phyloP scores from a whole-genome alignment of 2,113 vertebrate species.

The Octodon degus region DNA sequence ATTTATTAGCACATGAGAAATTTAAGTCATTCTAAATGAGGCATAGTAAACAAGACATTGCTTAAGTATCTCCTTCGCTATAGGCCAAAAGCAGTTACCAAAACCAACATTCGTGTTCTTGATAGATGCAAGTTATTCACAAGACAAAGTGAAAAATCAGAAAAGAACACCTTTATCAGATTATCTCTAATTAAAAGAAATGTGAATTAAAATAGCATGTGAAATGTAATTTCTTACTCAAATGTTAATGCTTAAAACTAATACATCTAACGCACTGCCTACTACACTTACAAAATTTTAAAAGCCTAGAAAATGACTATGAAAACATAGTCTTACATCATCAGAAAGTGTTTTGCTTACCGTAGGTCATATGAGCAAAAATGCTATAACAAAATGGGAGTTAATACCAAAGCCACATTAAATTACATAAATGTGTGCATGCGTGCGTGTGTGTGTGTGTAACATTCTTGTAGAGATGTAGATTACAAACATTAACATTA shows the following conservation, averaged over 20 bases:
- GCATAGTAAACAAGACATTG: conserved; percentile 59
- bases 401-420: conserved; percentile 37
- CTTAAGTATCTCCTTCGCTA: conserved; percentile 59
- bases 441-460: not conserved
- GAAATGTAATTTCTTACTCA: conserved; percentile 35
- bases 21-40: conserved; percentile 74
- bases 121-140: conserved; percentile 69
- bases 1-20: conserved; percentile 81
- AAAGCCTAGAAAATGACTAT: conserved; percentile 58
- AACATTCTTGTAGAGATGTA: not conserved
- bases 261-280: conserved; percentile 13
- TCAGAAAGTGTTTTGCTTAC: conserved; percentile 27
- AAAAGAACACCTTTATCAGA: not conserved
- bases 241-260: conserved; percentile 49
- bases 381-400: conserved; percentile 28
- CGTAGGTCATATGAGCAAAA: conserved; percentile 17
- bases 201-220: conserved; percentile 56
- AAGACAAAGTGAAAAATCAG: conserved; percentile 27
- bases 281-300: conserved; percentile 42
- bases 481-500: conserved; percentile 19
- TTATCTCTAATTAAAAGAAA: conserved; percentile 25
- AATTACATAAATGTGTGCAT: not conserved
- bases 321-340: not conserved
- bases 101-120: conserved; percentile 56
- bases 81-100: conserved; percentile 64